A percentile compares a stretch with the other conserved stretches of the same genome.
phyloP scores from a whole-genome alignment of 2,113 vertebrate genomes.

The Irena cyanogastra region DNA sequence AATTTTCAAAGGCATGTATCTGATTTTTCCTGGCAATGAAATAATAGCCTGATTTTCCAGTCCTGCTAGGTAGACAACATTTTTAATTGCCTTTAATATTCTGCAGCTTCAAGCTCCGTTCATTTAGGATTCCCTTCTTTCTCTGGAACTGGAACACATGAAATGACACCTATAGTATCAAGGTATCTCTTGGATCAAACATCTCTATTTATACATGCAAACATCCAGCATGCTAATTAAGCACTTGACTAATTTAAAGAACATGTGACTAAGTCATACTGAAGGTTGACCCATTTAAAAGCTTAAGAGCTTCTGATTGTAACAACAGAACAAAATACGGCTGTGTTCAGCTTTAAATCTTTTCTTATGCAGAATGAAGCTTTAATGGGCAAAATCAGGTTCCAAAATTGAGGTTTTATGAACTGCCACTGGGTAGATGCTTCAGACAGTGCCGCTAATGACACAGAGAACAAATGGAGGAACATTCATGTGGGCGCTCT shows the following conservation, averaged over 20 bases:
- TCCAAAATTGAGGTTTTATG: not conserved
- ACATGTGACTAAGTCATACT: slow-evolving; percentile 7
- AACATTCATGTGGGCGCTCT: not conserved
- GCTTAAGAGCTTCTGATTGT: not conserved
- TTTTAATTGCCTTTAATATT: not conserved
- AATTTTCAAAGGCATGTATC: not conserved
- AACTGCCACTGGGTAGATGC: not conserved
- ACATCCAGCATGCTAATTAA: slow-evolving; percentile 25
- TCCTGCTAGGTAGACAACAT: not conserved
- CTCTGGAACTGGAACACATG: not conserved
- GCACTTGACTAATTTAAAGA: slow-evolving; percentile 18
- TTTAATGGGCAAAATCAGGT: not conserved
- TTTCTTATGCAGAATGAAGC: not conserved
- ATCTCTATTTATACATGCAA: not conserved
- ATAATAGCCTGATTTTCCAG: not conserved
- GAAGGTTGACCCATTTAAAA: slow-evolving; percentile 14
- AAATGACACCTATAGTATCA: not conserved
- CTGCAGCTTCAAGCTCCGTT: not conserved
- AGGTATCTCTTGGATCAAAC: slow-evolving; percentile 4
- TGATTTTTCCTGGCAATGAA: not conserved
- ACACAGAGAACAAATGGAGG: not conserved
- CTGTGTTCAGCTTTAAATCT: not conserved
- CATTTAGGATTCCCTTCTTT: not conserved
- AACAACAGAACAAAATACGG: not conserved
- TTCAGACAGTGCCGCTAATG: not conserved